Evolutionary conservation across 35 echinoderm and acorn worm species (phyloP).

Genomic region (Ptychodera flava): DNA sequence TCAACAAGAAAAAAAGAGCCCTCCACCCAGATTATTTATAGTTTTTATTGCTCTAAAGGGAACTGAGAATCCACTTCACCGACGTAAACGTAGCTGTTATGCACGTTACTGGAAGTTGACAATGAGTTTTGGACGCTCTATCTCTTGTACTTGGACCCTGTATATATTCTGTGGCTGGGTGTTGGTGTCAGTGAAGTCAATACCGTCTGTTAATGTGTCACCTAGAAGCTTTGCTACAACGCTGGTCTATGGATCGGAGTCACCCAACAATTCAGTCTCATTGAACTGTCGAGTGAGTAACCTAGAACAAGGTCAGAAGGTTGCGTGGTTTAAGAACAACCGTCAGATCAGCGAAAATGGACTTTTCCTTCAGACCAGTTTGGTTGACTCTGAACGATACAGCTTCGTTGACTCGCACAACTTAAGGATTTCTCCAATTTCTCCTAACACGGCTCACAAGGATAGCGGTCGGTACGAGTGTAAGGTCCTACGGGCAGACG

Average conservation of each 20-base stretch:
- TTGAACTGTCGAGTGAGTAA: neutral
- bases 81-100: no score
- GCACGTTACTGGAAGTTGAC: no score
- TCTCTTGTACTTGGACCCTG: no score
- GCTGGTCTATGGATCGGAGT: neutral
- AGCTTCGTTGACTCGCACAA: neutral
- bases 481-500: neutral
- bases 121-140: no score
- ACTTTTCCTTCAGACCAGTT: neutral
- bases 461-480: neutral
- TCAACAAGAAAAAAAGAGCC: no score
- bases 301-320: neutral
- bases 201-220: no score
- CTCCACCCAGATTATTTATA: no score
- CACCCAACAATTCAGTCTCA: neutral
- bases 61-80: no score
- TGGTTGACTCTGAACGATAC: neutral
- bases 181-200: no score
- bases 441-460: neutral
- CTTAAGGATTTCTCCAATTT: neutral
- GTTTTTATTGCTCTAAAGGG: no score
- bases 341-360: neutral
- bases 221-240: neutral
- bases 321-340: neutral
- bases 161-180: no score